Conservation (phyloP, 2,888 invertebrate genomes). For the Steromphala cineraria region DNA sequence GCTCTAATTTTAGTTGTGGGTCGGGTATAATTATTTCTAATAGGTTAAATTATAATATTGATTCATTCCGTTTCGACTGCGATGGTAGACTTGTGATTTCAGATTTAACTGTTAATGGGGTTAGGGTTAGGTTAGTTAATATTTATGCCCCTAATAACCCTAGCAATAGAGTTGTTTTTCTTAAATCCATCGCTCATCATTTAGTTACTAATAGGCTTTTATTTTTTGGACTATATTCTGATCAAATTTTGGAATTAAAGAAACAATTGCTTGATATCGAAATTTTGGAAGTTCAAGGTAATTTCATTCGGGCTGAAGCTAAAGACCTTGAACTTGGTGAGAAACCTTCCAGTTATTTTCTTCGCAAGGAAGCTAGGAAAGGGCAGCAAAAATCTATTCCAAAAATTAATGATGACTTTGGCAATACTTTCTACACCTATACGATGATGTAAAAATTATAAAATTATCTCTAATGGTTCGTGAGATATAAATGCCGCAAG, state of each 20-base stretch:
- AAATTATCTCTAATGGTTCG: too few relatives aligned
- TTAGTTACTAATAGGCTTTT: too few relatives aligned
- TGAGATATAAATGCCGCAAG: too few relatives aligned
- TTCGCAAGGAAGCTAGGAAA: background rate
- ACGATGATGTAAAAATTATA: too few relatives aligned
- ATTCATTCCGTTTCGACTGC: background rate
- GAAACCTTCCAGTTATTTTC: slow-evolving; percentile 18
- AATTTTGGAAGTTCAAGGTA: background rate
- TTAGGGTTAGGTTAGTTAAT: background rate
- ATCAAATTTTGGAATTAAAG: background rate
- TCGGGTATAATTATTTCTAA: background rate
- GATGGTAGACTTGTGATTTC: background rate
- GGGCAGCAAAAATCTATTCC: slow-evolving; percentile 5
- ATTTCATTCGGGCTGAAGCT: background rate
- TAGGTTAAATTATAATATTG: background rate
- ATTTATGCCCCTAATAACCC: background rate
- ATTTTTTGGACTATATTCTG: background rate
- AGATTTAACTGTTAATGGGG: background rate
- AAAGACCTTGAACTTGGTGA: background rate
- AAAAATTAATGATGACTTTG: slow-evolving; percentile 4
- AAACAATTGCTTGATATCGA: background rate
- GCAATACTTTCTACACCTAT: background rate
- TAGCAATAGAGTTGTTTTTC: background rate
- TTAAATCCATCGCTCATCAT: background rate
- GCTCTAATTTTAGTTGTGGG: background rate